phyloP scores from a whole-genome alignment of 2,797 vertebrate species.

The Brachyalestes nurse region DNA sequence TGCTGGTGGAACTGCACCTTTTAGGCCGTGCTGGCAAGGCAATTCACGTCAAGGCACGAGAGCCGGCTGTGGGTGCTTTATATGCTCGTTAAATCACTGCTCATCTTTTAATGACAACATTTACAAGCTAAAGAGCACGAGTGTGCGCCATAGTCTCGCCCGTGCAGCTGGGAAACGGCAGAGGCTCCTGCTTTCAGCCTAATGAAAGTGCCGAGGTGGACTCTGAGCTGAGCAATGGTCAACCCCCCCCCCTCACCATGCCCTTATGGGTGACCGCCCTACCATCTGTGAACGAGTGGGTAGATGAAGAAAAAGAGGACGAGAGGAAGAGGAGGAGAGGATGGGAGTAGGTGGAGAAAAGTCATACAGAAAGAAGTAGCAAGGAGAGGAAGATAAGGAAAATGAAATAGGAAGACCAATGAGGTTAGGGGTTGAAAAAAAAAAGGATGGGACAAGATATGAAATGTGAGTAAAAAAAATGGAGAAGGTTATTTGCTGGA shows the following conservation, averaged over 20 bases:
- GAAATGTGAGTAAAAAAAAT: background rate
- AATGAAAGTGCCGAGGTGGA: constrained; percentile 49
- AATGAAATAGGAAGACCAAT: background rate
- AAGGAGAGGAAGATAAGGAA: background rate
- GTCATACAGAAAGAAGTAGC: too few relatives aligned
- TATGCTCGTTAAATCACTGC: constrained; percentile 41
- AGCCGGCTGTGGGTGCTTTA: constrained; percentile 39
- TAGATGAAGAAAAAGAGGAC: constrained; percentile 9
- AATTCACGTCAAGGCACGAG: background rate
- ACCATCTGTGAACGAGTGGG: constrained; percentile 40
- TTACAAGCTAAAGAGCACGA: constrained; percentile 45
- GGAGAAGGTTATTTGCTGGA: background rate
- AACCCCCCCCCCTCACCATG: constrained; percentile 10
- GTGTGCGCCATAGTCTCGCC: background rate
- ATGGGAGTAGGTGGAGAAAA: background rate
- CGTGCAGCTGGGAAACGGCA: background rate
- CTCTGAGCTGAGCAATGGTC: constrained; percentile 43
- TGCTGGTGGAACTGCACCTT: constrained; percentile 38
- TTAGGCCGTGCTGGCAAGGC: background rate
- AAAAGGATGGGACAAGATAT: background rate
- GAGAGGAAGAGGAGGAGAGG: background rate
- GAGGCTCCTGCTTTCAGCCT: constrained; percentile 29
- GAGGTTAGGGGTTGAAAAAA: background rate
- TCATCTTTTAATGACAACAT: constrained; percentile 36
- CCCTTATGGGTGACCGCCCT: constrained; percentile 41